Evolutionary conservation across 2,888 invertebrate genomes (phyloP).

Genomic region (Drosophila picticornis): DNA sequence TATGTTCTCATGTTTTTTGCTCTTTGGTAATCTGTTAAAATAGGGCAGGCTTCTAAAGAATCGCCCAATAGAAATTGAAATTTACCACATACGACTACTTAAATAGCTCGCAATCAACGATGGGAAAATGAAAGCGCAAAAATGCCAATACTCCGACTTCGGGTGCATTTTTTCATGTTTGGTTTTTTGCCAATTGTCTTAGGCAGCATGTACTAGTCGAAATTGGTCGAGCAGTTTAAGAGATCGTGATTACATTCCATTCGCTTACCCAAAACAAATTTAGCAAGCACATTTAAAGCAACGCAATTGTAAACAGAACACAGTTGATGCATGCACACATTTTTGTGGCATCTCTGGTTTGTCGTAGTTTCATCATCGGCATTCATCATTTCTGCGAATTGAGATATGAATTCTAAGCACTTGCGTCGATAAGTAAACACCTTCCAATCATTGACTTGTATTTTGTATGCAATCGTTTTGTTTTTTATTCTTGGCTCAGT

Average conservation of each 20-base stretch:
- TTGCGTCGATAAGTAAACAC: background rate
- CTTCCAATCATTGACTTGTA: background rate
- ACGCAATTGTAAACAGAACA: background rate
- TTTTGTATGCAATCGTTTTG: background rate
- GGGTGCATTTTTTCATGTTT: background rate
- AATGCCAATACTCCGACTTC: background rate
- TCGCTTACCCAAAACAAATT: background rate
- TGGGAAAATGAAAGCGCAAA: background rate
- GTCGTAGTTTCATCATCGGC: background rate
- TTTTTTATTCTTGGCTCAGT: background rate
- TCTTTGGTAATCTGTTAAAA: background rate
- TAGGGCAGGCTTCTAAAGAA: background rate
- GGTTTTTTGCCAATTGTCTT: background rate
- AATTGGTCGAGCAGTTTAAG: background rate
- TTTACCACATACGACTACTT: background rate
- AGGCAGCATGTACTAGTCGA: background rate
- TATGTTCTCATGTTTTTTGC: background rate
- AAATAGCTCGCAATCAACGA: background rate
- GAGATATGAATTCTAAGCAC: background rate
- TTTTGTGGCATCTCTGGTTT: background rate
- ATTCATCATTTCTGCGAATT: background rate
- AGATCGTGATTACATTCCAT: slow-evolving; percentile 7
- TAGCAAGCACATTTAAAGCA: background rate
- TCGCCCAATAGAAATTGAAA: background rate
- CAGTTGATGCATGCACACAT: background rate